These are phyloP conservation scores for Nowickia ferox DNA, from an alignment of 2,888 invertebrate species.

Conservation along the genomic window DNA sequence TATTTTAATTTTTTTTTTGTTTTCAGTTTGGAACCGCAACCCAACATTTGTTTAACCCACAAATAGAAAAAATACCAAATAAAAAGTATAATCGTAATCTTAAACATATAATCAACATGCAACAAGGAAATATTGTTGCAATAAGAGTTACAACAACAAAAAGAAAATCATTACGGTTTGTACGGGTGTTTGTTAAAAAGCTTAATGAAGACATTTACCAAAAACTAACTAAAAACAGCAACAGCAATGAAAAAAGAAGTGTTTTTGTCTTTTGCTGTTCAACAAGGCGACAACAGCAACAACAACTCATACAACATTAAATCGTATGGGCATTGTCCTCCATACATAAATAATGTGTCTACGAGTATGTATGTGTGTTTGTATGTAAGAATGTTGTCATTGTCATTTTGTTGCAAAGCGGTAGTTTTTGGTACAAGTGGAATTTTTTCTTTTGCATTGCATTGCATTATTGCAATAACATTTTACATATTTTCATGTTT, in stretches of 20 bases:
- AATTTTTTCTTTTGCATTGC: constrained; percentile 48
- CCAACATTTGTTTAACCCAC: neutral
- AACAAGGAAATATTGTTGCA: constrained; percentile 57
- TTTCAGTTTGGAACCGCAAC: neutral
- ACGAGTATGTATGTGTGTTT: neutral
- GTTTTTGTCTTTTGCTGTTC: constrained; percentile 23
- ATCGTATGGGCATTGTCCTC: neutral
- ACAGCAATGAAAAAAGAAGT: constrained; percentile 13
- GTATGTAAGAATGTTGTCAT: neutral
- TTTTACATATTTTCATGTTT: constrained; percentile 42
- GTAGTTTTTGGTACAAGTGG: constrained; percentile 27
- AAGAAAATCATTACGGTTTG: constrained; percentile 10
- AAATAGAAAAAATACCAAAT: constrained; percentile 17
- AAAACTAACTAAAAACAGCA: neutral
- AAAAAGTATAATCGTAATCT: constrained; percentile 59
- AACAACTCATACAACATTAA: constrained; percentile 11
- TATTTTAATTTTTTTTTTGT: neutral
- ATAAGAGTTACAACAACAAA: neutral
- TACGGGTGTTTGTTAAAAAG: constrained; percentile 46
- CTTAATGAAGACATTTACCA: constrained; percentile 61
- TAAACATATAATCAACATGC: constrained; percentile 65
- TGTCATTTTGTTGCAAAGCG: constrained; percentile 24
- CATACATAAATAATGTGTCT: too few relatives aligned
- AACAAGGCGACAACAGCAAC: constrained; percentile 39
- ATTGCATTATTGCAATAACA: constrained; percentile 35